A percentile compares a stretch with the other conserved stretches of the same genome.
phyloP scores from a whole-genome alignment of 2,888 invertebrate species.

The Drosophila tripunctata region DNA sequence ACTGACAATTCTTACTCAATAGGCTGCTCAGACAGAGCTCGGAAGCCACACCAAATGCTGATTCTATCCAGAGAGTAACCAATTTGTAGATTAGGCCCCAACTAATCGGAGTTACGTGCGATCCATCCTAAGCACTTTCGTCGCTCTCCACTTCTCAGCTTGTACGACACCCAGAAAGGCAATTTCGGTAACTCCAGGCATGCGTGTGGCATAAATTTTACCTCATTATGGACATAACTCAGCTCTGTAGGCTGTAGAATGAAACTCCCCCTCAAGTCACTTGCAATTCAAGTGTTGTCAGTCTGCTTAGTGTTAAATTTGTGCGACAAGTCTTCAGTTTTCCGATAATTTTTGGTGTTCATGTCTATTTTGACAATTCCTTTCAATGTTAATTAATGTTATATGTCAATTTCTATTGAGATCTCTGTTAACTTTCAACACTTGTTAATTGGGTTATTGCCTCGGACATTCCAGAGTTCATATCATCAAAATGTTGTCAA shows the following conservation, averaged over 20 bases:
- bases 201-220: constrained; percentile 71
- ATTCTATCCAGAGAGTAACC: neutral
- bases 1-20: constrained; percentile 9
- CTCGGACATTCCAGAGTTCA: constrained; percentile 23
- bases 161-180: neutral
- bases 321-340: neutral
- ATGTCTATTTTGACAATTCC: constrained; percentile 37
- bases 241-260: neutral
- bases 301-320: neutral
- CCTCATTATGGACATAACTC: constrained; percentile 57
- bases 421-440: constrained; percentile 13
- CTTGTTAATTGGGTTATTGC: constrained; percentile 32
- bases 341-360: neutral
- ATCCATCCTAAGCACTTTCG: constrained; percentile 60
- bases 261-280: neutral
- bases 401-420: constrained; percentile 22
- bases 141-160: constrained; percentile 3
- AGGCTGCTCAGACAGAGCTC: neutral
- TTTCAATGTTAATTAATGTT: constrained; percentile 24
- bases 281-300: constrained; percentile 32
- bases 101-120: constrained; percentile 75
- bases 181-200: constrained; percentile 34
- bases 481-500: constrained; percentile 44
- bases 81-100: constrained; percentile 59
- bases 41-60: constrained; percentile 20